Evolutionary conservation across 2,888 invertebrate genomes (phyloP), one percentile per base, ranked within the genome.

Genomic region (Salpingus planirostris): DNA sequence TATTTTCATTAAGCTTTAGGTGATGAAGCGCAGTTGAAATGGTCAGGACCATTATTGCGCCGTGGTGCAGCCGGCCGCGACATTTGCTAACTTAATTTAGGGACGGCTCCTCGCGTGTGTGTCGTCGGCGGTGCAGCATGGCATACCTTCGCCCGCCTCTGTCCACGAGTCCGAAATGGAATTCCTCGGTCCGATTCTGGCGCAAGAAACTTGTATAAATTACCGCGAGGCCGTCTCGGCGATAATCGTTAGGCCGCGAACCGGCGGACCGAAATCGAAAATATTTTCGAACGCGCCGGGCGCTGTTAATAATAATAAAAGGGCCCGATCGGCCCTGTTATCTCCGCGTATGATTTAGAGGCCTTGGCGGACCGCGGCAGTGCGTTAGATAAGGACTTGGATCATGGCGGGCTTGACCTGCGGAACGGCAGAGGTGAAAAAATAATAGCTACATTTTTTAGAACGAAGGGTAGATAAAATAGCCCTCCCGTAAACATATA

Each of bases 31-130:
- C 54, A 47, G 47, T 41, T 44, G 50, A 52, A 54, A 52, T 47
- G 53, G 48, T 41, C 42, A 44, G 43, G 29, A 25, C 50, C 52
- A 52, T 57, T 59, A 59, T 59, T 58, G 55, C 55, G 52, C 52
- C 44, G 51, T 52, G 50, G 49, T 55, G 54, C 56, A 55, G 52
- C 43, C 50, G 48, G 48, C 47, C 52, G 53, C 53, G 55, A 57
- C 56, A 57, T 59, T 57, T 57, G 58, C 60, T 56, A 61, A 60
- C 62, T 62, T 57, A 60, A 62, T 61, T 60, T 61, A 57, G 52
- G 53, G 52, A 46, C 49, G 47, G 40, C n/a, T n/a, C n/a, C n/a
- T n/a, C n/a, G n/a, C n/a, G n/a, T n/a, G n/a, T 46, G 43, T 43
- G 44, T 8, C 10, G 23, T 10, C 10, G 11, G 23, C 5, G 26